Conservation (phyloP, 1,140 invertebrate species). For the Leptopilina clavipes region DNA sequence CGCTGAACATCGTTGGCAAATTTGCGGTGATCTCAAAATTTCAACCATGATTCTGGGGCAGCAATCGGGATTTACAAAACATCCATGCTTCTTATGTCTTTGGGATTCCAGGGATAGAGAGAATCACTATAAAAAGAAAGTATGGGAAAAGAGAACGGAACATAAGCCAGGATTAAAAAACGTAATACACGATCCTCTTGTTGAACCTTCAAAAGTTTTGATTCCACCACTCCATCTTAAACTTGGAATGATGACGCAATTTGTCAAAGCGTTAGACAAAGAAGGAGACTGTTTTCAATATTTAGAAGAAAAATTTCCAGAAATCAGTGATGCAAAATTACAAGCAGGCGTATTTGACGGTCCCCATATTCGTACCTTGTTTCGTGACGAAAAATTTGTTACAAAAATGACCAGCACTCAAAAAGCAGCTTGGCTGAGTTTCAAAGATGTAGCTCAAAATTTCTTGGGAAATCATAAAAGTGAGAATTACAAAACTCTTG, state of each 20-base stretch:
- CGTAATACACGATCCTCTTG: conserved; percentile 32
- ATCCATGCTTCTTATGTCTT: neutral
- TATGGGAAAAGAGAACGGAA: neutral
- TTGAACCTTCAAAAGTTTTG: conserved; percentile 37
- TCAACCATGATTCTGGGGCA: neutral
- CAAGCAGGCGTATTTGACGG: conserved; percentile 30
- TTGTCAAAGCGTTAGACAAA: conserved; percentile 37
- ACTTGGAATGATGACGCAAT: conserved; percentile 38
- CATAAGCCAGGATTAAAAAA: conserved; percentile 30
- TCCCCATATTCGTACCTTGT: neutral
- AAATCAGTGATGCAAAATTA: conserved; percentile 13
- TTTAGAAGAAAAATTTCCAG: conserved; percentile 34
- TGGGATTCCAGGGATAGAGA: neutral
- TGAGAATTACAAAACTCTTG: conserved; percentile 41
- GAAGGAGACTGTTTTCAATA: conserved; percentile 37
- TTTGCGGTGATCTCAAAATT: neutral
- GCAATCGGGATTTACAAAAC: neutral
- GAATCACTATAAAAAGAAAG: neutral
- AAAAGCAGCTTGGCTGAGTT: conserved; percentile 28
- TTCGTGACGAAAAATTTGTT: neutral
- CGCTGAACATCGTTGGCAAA: neutral
- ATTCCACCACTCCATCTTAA: conserved; percentile 39
- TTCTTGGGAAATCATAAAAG: conserved; percentile 35
- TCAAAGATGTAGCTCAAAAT: conserved; percentile 37
- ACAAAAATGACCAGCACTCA: neutral